Evolutionary conservation across 2,113 vertebrate genomes (phyloP).

Genomic region (Cyphomyrus plagiostoma): DNA sequence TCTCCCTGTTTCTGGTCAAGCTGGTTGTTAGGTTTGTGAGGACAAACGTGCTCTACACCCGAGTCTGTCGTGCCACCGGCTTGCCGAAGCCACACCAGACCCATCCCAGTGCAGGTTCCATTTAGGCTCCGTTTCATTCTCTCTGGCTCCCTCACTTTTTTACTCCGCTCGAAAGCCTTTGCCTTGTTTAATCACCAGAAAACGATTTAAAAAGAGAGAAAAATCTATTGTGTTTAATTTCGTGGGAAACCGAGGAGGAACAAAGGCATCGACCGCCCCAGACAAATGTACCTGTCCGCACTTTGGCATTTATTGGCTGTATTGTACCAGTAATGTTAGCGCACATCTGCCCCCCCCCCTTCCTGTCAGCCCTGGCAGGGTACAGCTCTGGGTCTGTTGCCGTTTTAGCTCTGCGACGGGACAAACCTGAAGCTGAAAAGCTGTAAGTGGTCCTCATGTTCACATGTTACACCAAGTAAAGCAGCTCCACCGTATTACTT

Average conservation of each 20-base stretch:
- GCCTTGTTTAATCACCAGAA: slow-evolving; percentile 30
- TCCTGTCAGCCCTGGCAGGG: neutral
- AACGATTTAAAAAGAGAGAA: neutral
- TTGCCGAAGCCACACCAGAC: slow-evolving; percentile 55
- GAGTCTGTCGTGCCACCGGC: slow-evolving; percentile 53
- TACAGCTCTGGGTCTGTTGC: neutral
- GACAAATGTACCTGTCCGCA: neutral
- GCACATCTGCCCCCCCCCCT: neutral
- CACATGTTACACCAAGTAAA: neutral
- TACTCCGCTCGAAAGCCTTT: slow-evolving; percentile 24
- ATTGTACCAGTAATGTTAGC: neutral
- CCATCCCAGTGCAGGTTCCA: slow-evolving; percentile 46
- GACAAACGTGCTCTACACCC: slow-evolving; percentile 47
- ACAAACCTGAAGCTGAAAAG: neutral
- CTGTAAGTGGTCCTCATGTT: neutral
- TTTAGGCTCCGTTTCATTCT: slow-evolving; percentile 46
- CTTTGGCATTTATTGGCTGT: neutral
- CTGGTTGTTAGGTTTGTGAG: slow-evolving; percentile 52
- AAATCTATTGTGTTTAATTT: neutral
- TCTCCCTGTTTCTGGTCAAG: slow-evolving; percentile 38
- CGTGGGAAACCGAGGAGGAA: neutral
- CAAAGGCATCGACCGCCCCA: neutral
- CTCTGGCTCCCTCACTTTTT: slow-evolving; percentile 36
- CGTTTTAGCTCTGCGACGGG: neutral
- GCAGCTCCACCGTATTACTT: neutral